These are phyloP conservation scores for Lota lota DNA, from an alignment of 2,113 vertebrate species.

Conservation along the genomic window DNA sequence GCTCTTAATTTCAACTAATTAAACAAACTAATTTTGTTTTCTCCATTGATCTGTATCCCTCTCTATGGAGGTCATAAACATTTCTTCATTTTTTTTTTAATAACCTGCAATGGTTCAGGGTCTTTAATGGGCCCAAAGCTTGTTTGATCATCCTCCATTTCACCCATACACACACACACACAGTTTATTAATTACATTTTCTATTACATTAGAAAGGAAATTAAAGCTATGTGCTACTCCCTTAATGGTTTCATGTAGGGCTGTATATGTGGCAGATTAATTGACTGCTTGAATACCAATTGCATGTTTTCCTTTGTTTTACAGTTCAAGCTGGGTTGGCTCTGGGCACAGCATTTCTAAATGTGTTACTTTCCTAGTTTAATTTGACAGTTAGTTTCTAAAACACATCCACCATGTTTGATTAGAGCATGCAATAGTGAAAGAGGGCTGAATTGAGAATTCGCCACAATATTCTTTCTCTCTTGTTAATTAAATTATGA, in stretches of 20 bases:
- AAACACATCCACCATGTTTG: neutral
- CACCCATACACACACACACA: slow-evolving; percentile 60
- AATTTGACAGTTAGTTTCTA: neutral
- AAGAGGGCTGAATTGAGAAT: neutral
- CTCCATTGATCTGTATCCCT: slow-evolving; percentile 57
- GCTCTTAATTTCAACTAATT: slow-evolving; percentile 80
- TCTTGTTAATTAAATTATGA: neutral
- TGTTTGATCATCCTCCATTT: slow-evolving; percentile 80
- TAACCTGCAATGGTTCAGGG: slow-evolving; percentile 72
- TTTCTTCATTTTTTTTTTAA: slow-evolving; percentile 54
- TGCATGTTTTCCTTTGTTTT: slow-evolving; percentile 63
- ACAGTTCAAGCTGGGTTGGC: slow-evolving; percentile 41
- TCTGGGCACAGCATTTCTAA: slow-evolving; percentile 33
- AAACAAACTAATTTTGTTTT: slow-evolving; percentile 76
- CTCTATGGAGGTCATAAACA: slow-evolving; percentile 71
- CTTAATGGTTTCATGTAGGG: slow-evolving; percentile 74
- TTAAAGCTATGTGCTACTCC: slow-evolving; percentile 74
- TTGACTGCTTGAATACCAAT: slow-evolving; percentile 54
- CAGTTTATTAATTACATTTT: slow-evolving; percentile 80
- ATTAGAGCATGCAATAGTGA: neutral
- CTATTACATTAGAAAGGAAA: slow-evolving; percentile 77
- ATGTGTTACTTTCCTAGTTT: neutral
- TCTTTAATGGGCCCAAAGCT: slow-evolving; percentile 76
- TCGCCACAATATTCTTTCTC: neutral
- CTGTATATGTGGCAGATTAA: slow-evolving; percentile 76